Conservation (phyloP, 2,113 vertebrate genomes). For the Clupea harengus region DNA sequence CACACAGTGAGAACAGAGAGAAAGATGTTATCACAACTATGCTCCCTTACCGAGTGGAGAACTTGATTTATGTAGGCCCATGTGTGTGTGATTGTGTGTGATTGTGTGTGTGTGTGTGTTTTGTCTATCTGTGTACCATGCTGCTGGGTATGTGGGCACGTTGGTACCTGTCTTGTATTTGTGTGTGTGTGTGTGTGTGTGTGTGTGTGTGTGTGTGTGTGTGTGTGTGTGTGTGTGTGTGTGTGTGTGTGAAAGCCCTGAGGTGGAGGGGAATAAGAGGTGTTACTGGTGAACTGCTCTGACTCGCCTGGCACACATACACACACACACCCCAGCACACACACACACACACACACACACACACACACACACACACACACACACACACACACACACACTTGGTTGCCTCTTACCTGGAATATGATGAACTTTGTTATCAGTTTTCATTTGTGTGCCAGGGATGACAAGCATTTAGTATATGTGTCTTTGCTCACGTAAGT, state of each 20-base stretch:
- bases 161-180: slow-evolving; percentile 11
- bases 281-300: not conserved
- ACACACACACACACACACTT: not conserved
- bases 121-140: not conserved
- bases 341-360: not conserved
- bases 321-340: too few relatives aligned
- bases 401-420: not conserved
- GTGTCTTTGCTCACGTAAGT: not conserved
- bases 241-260: slow-evolving; percentile 7
- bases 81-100: not conserved
- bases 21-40: not conserved
- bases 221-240: slow-evolving; percentile 24
- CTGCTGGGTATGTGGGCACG: slow-evolving; percentile 22
- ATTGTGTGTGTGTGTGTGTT: slow-evolving; percentile 21
- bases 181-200: slow-evolving; percentile 35
- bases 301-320: not conserved
- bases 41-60: not conserved
- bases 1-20: not conserved
- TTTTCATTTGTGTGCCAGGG: not conserved
- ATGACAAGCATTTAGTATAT: not conserved
- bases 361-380: not conserved
- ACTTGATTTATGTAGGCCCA: not conserved
- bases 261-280: not conserved
- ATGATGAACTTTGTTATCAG: not conserved
- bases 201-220: slow-evolving; percentile 38